A percentile compares a stretch with the other conserved stretches of the same genome.
phyloP scores from a whole-genome alignment of 2,113 vertebrate species.

The Cettia cetti region DNA sequence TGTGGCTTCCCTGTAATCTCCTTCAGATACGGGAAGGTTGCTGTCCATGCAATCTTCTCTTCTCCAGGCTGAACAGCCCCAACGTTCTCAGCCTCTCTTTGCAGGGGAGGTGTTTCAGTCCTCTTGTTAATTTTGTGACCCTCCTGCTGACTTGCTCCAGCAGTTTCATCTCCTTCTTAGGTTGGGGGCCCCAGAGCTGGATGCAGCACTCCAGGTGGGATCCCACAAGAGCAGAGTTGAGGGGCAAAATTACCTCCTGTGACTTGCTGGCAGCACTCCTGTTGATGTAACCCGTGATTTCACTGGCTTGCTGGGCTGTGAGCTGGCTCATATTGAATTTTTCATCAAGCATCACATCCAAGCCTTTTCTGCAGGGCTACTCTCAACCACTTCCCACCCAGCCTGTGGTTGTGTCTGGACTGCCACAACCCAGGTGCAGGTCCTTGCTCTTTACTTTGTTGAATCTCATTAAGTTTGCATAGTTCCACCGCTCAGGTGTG shows the following conservation, averaged over 20 bases:
- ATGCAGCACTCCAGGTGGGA: background rate
- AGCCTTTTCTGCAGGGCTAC: background rate
- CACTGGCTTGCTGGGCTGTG: background rate
- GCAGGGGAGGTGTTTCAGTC: background rate
- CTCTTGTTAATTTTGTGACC: background rate
- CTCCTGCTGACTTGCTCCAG: background rate
- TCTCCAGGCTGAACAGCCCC: background rate
- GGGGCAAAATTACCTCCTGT: background rate
- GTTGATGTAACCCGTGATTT: background rate
- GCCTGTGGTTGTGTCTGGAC: accelerated
- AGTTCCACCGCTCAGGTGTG: background rate
- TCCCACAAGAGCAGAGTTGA: background rate
- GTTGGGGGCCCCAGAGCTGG: background rate
- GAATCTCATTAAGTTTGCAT: background rate
- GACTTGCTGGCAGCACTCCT: background rate
- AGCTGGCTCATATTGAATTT: background rate
- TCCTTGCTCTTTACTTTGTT: background rate
- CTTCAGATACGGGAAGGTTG: background rate
- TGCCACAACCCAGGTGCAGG: accelerated
- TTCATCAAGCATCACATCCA: background rate
- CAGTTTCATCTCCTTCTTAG: background rate
- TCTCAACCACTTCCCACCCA: background rate
- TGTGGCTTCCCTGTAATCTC: background rate
- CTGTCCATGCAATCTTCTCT: background rate
- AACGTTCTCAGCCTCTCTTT: background rate